Evolutionary conservation across 2,797 vertebrate genomes (phyloP).

Genomic region (Sebastes vulpes): DNA sequence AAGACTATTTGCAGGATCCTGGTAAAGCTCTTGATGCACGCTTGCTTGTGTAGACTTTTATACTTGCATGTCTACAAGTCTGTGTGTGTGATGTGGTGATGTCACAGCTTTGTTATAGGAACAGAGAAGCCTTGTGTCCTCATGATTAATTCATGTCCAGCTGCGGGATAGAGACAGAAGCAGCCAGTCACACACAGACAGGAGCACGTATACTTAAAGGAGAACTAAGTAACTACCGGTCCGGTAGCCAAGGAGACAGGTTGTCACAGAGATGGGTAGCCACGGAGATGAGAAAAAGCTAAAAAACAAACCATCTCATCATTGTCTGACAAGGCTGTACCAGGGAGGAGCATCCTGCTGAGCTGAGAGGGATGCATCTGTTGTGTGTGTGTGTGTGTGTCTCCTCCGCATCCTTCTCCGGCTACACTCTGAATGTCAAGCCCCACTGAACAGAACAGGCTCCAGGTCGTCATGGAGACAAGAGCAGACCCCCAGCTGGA

Average conservation of each 20-base stretch:
- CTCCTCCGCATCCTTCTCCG: constrained; percentile 77
- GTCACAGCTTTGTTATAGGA: constrained; percentile 88
- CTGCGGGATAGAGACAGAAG: constrained; percentile 87
- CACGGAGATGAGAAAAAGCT: constrained; percentile 34
- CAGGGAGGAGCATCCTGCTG: constrained; percentile 72
- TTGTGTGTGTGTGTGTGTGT: constrained; percentile 20
- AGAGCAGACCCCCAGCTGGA: constrained; percentile 75
- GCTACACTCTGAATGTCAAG: constrained; percentile 85
- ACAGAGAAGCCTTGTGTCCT: constrained; percentile 88
- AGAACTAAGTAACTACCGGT: constrained; percentile 75
- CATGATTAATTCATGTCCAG: constrained; percentile 90
- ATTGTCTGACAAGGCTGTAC: constrained; percentile 62
- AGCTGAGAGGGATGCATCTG: constrained; percentile 78
- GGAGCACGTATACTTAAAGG: constrained; percentile 74
- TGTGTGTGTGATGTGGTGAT: constrained; percentile 79
- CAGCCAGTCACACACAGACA: constrained; percentile 83
- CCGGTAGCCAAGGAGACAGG: constrained; percentile 75
- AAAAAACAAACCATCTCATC: constrained; percentile 35
- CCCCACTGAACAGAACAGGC: constrained; percentile 79
- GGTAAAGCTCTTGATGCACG: constrained; percentile 35
- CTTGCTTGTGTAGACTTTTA: constrained; percentile 27
- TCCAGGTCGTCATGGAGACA: constrained; percentile 85
- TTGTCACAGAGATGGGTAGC: constrained; percentile 60
- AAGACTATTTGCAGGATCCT: constrained; percentile 41
- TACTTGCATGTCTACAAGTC: constrained; percentile 46